phyloP scores from a whole-genome alignment of 2,113 vertebrate species.

The Psephotus haematonotus region DNA sequence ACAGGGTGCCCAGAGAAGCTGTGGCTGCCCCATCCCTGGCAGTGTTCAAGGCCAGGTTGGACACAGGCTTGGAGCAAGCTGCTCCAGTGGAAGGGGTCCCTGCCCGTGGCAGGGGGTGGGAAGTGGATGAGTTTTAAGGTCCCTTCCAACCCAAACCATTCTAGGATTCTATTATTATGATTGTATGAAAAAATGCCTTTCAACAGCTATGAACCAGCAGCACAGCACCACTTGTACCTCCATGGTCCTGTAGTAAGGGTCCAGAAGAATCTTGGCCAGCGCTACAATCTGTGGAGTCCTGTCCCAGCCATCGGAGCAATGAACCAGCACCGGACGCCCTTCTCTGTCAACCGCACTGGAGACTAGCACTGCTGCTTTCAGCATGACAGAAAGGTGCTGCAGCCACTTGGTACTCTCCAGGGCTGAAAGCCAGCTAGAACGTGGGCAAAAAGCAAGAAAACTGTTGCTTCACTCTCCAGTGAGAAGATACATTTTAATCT shows the following conservation, averaged over 20 bases:
- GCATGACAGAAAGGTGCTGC: constrained; percentile 96
- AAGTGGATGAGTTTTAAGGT: background rate
- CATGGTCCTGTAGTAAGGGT: constrained; percentile 96
- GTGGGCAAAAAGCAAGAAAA: background rate
- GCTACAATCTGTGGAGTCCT: constrained; percentile 96
- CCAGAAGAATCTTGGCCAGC: constrained; percentile 91
- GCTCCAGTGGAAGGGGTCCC: background rate
- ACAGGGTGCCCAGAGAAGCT: background rate
- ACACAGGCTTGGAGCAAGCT: background rate
- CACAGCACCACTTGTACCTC: constrained; percentile 76
- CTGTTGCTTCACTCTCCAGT: background rate
- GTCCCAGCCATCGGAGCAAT: constrained; percentile 98
- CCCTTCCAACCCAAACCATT: background rate
- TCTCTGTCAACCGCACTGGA: constrained; percentile 91
- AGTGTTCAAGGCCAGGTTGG: no score
- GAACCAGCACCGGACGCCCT: constrained; percentile 92
- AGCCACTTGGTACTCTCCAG: constrained; percentile 98
- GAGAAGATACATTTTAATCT: background rate
- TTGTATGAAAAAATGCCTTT: background rate
- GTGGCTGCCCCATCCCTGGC: background rate
- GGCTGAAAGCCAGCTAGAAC: constrained; percentile 92
- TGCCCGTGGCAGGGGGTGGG: background rate
- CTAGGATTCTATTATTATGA: background rate
- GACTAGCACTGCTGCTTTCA: constrained; percentile 94
- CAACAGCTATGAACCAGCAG: background rate